Conservation (phyloP, 2,888 invertebrate species). For the Latrodectus elegans region DNA sequence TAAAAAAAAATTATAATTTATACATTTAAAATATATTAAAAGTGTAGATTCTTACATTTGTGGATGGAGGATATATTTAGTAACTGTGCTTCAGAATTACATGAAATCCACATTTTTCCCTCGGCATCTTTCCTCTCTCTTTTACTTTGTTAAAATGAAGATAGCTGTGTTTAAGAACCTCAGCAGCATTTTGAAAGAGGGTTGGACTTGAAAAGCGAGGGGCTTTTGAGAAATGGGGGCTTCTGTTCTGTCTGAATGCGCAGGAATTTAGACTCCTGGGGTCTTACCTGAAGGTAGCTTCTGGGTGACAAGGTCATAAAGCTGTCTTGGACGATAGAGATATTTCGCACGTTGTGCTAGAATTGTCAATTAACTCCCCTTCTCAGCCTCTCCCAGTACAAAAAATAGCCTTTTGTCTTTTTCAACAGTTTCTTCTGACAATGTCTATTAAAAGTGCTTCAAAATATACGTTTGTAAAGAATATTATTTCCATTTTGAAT, state of each 20-base stretch:
- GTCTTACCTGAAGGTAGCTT: constrained; percentile 49
- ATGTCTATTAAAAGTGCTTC: too few relatives aligned
- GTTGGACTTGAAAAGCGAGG: not conserved
- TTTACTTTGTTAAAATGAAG: constrained; percentile 1
- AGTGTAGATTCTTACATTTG: too few relatives aligned
- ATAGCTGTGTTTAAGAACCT: constrained; percentile 8
- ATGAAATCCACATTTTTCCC: not conserved
- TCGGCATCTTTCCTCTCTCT: not conserved
- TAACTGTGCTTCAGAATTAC: not conserved
- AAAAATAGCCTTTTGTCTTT: constrained; percentile 15
- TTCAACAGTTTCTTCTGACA: not conserved
- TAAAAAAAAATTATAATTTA: too few relatives aligned
- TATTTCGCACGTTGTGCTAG: constrained; percentile 39
- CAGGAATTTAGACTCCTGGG: constrained; percentile 18
- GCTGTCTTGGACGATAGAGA: constrained; percentile 33
- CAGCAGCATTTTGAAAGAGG: not conserved
- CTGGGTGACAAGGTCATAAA: constrained; percentile 53
- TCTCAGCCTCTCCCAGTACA: constrained; percentile 8
- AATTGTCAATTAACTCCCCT: constrained; percentile 62
- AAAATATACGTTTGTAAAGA: too few relatives aligned
- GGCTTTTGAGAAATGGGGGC: constrained; percentile 27
- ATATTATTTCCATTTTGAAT: too few relatives aligned
- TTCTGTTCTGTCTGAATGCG: not conserved
- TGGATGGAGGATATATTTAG: too few relatives aligned
- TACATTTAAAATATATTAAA: too few relatives aligned